Conservation (phyloP, 2,113 vertebrate species). For the Tragelaphus imberbis region DNA sequence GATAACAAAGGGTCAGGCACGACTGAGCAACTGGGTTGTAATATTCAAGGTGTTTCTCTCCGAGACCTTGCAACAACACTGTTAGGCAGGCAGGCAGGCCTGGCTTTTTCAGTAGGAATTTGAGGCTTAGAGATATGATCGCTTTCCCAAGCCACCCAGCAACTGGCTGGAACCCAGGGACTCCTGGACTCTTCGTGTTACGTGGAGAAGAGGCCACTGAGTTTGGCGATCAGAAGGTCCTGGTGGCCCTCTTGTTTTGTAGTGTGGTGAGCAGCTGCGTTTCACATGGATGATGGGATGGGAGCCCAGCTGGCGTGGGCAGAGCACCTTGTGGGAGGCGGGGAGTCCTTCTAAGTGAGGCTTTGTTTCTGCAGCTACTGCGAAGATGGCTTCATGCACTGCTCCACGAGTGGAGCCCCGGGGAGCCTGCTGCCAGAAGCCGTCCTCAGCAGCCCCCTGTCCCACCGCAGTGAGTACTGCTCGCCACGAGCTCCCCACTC, state of each 20-base stretch:
- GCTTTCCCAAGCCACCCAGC: not conserved
- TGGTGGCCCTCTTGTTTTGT: not conserved
- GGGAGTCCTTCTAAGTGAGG: not conserved
- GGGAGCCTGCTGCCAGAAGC: conserved; percentile 76
- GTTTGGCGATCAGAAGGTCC: not conserved
- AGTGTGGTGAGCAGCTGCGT: not conserved
- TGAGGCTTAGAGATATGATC: not conserved
- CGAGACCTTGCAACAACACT: not conserved
- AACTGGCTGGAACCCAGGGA: not conserved
- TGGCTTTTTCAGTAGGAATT: not conserved
- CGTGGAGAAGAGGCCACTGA: not conserved
- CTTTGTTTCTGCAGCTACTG: conserved; percentile 81
- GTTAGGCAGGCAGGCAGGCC: not conserved
- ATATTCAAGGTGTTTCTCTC: not conserved
- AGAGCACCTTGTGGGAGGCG: not conserved
- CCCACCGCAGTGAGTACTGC: conserved; percentile 81
- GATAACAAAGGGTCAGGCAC: not conserved
- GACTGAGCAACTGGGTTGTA: not conserved
- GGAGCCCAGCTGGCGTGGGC: accelerated
- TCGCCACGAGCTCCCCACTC: accelerated
- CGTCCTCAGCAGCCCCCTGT: conserved; percentile 69
- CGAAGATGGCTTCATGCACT: conserved; percentile 87
- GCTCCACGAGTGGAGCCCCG: conserved; percentile 73
- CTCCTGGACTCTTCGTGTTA: not conserved
- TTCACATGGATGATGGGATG: not conserved